A percentile compares a stretch with the other conserved stretches of the same genome.
Conservation (phyloP, 1,140 invertebrate genomes). For the Pseudomyrmex flavicornis region DNA sequence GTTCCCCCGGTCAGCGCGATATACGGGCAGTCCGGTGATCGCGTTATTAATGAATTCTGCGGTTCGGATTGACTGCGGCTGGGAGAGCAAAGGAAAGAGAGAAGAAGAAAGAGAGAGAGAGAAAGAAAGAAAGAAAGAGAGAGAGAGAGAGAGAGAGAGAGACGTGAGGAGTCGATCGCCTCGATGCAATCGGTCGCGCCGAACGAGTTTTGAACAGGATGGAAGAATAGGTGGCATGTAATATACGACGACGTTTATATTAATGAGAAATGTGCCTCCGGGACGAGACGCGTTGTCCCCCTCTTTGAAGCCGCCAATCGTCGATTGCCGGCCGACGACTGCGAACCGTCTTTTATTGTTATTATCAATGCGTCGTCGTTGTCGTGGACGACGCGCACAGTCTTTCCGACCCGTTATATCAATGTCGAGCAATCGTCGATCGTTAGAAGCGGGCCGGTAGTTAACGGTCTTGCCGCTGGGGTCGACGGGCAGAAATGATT, state of each 20-base stretch:
- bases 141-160: conserved; percentile 2
- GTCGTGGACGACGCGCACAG: conserved; percentile 22
- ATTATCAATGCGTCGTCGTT: conserved; percentile 51
- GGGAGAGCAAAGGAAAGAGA: background rate
- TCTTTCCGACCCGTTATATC: conserved; percentile 56
- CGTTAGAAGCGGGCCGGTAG: conserved; percentile 45
- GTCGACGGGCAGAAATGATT: conserved; percentile 47
- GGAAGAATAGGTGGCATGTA: conserved; percentile 68
- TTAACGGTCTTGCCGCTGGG: conserved; percentile 50
- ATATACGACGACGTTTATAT: conserved; percentile 79
- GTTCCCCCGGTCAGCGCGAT: conserved; percentile 7
- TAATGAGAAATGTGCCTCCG: conserved; percentile 76
- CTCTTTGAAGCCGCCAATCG: conserved; percentile 41
- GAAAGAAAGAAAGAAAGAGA: conserved; percentile 9
- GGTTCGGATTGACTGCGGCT: conserved; percentile 43
- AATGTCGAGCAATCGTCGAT: conserved; percentile 57
- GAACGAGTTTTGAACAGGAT: conserved; percentile 50
- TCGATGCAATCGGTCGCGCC: conserved; percentile 63
- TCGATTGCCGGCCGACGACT: conserved; percentile 58
- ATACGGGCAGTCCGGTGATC: conserved; percentile 50
- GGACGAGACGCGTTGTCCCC: conserved; percentile 63
- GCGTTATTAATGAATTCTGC: conserved; percentile 67
- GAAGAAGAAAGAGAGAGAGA: background rate
- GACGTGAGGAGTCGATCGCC: conserved; percentile 28
- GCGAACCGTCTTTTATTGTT: conserved; percentile 50